These are phyloP conservation scores for Drusus annulatus DNA, from an alignment of 1,140 invertebrate species.

Conservation along the genomic window DNA sequence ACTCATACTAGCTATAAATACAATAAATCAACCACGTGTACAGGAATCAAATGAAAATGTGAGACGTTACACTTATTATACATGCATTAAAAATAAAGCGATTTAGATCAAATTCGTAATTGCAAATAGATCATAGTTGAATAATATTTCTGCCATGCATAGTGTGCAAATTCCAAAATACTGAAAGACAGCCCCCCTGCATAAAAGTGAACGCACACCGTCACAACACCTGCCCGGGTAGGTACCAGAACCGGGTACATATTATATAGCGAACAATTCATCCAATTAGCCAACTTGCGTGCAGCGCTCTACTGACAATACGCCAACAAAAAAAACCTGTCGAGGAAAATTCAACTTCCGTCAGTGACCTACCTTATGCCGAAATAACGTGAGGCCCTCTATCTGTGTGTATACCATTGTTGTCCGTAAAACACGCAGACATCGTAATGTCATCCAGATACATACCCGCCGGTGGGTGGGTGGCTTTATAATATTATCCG, in stretches of 20 bases:
- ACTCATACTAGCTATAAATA: too few relatives aligned
- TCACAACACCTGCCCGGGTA: not conserved
- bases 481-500: not conserved
- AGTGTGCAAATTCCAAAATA: not conserved
- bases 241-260: not conserved
- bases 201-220: constrained; percentile 3
- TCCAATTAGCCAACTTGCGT: constrained; percentile 16
- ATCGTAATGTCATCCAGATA: constrained; percentile 47
- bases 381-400: constrained; percentile 28
- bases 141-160: not conserved
- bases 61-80: too few relatives aligned
- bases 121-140: not conserved
- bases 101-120: not conserved
- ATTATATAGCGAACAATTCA: not conserved
- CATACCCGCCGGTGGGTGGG: constrained; percentile 31
- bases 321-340: constrained; percentile 5
- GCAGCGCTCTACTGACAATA: constrained; percentile 14
- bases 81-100: too few relatives aligned
- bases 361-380: constrained; percentile 41
- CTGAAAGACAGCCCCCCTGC: not conserved
- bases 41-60: too few relatives aligned
- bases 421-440: constrained; percentile 8
- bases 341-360: constrained; percentile 32
- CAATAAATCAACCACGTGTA: too few relatives aligned
- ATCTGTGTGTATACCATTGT: not conserved